phyloP scores from a whole-genome alignment of 2,113 vertebrate genomes.

The Salvelinus fontinalis region DNA sequence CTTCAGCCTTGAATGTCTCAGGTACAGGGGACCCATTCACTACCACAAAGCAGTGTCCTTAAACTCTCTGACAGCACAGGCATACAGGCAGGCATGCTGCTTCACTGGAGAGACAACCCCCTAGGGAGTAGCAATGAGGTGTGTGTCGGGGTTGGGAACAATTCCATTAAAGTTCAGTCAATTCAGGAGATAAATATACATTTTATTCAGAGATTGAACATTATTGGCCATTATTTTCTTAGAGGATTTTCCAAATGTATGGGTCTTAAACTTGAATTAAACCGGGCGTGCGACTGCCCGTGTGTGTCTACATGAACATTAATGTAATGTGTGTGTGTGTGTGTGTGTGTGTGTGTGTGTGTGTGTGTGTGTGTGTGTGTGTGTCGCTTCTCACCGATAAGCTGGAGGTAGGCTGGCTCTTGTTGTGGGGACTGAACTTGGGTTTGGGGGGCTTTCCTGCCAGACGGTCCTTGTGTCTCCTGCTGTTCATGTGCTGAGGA shows the following conservation, averaged over 20 bases:
- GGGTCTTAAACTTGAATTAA: neutral
- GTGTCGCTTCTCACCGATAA: slow-evolving; percentile 80
- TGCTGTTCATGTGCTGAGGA: slow-evolving; percentile 94
- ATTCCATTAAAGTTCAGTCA: slow-evolving; percentile 25
- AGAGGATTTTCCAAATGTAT: neutral
- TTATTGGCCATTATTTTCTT: neutral
- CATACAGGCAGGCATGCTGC: slow-evolving; percentile 29
- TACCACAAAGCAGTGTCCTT: slow-evolving; percentile 41
- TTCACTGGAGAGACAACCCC: slow-evolving; percentile 21
- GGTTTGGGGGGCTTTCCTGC: slow-evolving; percentile 93
- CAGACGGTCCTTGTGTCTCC: slow-evolving; percentile 94
- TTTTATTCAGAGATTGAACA: slow-evolving; percentile 6
- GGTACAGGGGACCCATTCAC: slow-evolving; percentile 43
- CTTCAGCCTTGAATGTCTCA: slow-evolving; percentile 50
- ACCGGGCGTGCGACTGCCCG: too few relatives aligned
- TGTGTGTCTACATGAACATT: neutral
- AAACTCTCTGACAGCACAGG: slow-evolving; percentile 52
- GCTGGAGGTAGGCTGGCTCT: slow-evolving; percentile 86
- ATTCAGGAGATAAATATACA: slow-evolving; percentile 22
- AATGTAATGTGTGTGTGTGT: slow-evolving; percentile 9
- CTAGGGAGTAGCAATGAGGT: slow-evolving; percentile 32
- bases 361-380: slow-evolving; percentile 24
- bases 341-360: slow-evolving; percentile 35
- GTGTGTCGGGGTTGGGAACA: slow-evolving; percentile 27
- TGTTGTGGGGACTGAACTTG: slow-evolving; percentile 91